Base-by-base conservation (phyloP, 2,888 invertebrate species). In the Operophtera brumata region DNA sequence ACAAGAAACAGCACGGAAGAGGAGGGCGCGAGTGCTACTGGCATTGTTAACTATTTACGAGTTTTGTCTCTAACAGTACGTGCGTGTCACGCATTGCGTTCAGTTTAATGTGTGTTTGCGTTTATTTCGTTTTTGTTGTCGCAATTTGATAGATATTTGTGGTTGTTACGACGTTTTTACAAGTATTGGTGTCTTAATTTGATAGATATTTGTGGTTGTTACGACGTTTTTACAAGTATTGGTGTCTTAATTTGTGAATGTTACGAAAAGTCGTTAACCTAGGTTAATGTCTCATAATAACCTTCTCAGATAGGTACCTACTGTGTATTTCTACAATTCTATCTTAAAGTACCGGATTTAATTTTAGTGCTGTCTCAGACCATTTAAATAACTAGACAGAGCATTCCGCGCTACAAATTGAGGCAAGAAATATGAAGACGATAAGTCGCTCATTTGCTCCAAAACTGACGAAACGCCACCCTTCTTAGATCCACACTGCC, bases 121-220 rank as follows among this genome's bases (percentile, higher is more conserved):
- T 37, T 43, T 30, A 37, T 42, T 35, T 32, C 20, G 39, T 51
- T 56, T 48, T 46, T 30, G 30, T 50, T 40, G 20, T 36, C 30
- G 30, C 36, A 47, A 51, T 56, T 36, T 41, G n/a, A 56, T 13
- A 54, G 36, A 46, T 46, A 30, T 48, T 44, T 47, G 47, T 47
- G 51, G 47, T 51, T 47, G 36, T 51, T 44, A 42, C 47, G 34
- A 20, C 25, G 34, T 30, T 51, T 40, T 45, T 47, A 30, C 7
- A 26, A 32, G 41, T 28, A 25, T 36, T 43, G 30, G 36, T 47
- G 30, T 52, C 46, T 30, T 37, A 47, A 41, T 46, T 28, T 36
- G 35, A n/a, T n/a, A n/a, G n/a, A 46, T 46, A 30, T 48, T 44
- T 47, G 47, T 47, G 51, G 47, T 51, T 47, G 36, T 51, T 44